These are phyloP conservation scores for Scaeva pyrastri DNA, from an alignment of 2,888 invertebrate genomes.

Conservation along the genomic window DNA sequence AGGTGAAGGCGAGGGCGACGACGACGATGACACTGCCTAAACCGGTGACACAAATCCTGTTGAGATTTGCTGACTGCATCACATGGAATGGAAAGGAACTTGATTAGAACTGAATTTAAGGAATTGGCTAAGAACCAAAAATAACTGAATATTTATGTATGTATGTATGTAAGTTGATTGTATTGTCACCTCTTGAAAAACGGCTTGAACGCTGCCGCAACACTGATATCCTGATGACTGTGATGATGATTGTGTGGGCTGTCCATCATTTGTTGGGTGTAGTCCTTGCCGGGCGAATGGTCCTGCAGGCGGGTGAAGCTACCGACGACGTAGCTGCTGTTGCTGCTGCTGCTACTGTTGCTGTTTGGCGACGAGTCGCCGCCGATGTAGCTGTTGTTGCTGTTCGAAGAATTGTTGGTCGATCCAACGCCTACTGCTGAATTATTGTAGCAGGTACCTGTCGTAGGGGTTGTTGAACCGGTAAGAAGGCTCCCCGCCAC, in stretches of 20 bases:
- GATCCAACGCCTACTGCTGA: conserved; percentile 58
- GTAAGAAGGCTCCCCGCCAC: conserved; percentile 89
- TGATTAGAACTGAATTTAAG: conserved; percentile 57
- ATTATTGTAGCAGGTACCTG: conserved; percentile 85
- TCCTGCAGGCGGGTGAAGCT: conserved; percentile 79
- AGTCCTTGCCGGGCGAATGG: conserved; percentile 80
- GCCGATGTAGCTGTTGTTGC: conserved; percentile 74
- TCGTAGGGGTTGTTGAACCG: conserved; percentile 86
- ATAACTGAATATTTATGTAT: conserved; percentile 17
- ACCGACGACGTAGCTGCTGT: conserved; percentile 76
- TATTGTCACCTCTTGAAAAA: conserved; percentile 92
- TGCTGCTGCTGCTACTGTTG: conserved; percentile 67
- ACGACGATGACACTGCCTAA: conserved; percentile 83
- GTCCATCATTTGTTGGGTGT: conserved; percentile 79
- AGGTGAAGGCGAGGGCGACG: not conserved
- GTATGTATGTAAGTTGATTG: conserved; percentile 69
- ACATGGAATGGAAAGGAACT: conserved; percentile 80
- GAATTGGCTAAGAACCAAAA: conserved; percentile 44
- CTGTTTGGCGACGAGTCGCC: conserved; percentile 75
- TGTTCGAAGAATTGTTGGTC: conserved; percentile 78
- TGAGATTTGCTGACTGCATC: conserved; percentile 88
- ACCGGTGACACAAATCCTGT: conserved; percentile 91
- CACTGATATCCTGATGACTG: conserved; percentile 71
- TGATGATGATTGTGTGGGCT: conserved; percentile 62
- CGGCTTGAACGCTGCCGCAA: conserved; percentile 89